Percentiles rank a stretch among this genome's conserved stretches.
Conservation (phyloP, 1,140 invertebrate genomes). For the Ceratoteleas bidentatus region DNA sequence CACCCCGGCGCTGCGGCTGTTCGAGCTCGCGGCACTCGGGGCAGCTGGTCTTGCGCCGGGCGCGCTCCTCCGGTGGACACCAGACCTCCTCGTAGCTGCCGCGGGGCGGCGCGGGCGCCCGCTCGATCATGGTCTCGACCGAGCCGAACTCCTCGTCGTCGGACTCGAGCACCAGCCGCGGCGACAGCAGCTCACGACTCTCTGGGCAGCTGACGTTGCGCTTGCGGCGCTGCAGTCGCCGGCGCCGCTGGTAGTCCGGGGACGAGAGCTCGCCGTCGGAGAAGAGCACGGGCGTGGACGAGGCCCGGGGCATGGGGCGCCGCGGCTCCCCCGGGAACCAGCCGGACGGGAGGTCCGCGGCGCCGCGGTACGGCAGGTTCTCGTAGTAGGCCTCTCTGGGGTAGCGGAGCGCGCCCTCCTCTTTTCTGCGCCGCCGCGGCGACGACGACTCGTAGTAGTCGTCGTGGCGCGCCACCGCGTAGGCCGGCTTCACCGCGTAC, state of each 20-base stretch:
- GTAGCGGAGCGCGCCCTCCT: constrained; percentile 2
- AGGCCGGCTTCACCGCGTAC: constrained; percentile 52
- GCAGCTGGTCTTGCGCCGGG: constrained; percentile 70
- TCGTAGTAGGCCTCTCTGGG: constrained; percentile 63
- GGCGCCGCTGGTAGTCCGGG: constrained; percentile 41
- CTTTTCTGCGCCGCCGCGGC: constrained; percentile 60
- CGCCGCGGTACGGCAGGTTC: constrained; percentile 43
- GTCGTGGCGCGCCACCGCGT: constrained; percentile 19
- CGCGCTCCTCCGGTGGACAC: background rate
- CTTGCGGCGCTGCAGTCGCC: constrained; percentile 67
- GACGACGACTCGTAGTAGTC: constrained; percentile 58
- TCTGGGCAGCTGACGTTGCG: constrained; percentile 77
- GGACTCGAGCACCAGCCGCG: constrained; percentile 70
- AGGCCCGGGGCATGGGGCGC: constrained; percentile 67
- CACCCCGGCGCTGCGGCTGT: no score
- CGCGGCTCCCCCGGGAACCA: no score
- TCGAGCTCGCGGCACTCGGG: constrained; percentile 73
- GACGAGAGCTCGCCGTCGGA: constrained; percentile 71
- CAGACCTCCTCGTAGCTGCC: constrained; percentile 39
- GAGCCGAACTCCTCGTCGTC: constrained; percentile 78
- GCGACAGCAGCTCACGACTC: constrained; percentile 54
- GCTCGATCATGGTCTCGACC: constrained; percentile 75
- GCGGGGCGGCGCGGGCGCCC: constrained; percentile 10
- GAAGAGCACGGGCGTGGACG: constrained; percentile 74
- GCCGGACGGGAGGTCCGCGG: background rate